Base-by-base conservation (phyloP, 1,140 invertebrate genomes). In the Heliothis virescens region DNA sequence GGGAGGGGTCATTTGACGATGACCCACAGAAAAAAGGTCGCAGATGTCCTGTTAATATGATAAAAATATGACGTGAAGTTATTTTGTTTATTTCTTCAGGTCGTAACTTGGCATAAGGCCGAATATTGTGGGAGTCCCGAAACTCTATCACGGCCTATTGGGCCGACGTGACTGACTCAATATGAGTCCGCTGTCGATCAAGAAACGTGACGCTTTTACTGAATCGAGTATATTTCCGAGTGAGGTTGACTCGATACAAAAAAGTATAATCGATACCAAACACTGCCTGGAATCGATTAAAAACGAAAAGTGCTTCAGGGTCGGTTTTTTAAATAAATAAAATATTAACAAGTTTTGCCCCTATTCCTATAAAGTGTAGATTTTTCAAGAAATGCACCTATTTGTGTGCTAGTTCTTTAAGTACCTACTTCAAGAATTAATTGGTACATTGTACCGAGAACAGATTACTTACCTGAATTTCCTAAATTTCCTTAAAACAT, bases 161-260 rank as follows among this genome's bases (percentile, higher is more conserved):
- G 57, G 55, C 18, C 34, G 18, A 75, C 72, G 72, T 75, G 57
- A 72, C 69, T 50, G 69, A 16, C 72, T 18, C 34, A 34, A 75
- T 75, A 62, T 50, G 57, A 62, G 57, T 7, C 41, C 34, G 59
- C 18, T 16, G 57, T 62, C 72, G 55, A 75, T 75, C 59, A 75
- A 10, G 11, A 26, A 26, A 75, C 72, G 72, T 75, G 72, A 75
- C 48, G 72, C 72, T 62, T 75, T 75, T 75, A 75, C 72, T 18
- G 50, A 75, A 62, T 16, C 2, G 12, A 34, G 34, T 47, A 41
- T 63, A 34, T n/a, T 63, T 57, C 55, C 55, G 55, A 57, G 4
- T 7, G 13, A 5, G 16, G 53, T 62, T 41, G 29, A 62, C 15
- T 62, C 60, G 60, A 62, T 41, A 62, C 26, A 62, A 62, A 59